Conservation (phyloP, 2,113 vertebrate species). For the Vireo altiloquus region DNA sequence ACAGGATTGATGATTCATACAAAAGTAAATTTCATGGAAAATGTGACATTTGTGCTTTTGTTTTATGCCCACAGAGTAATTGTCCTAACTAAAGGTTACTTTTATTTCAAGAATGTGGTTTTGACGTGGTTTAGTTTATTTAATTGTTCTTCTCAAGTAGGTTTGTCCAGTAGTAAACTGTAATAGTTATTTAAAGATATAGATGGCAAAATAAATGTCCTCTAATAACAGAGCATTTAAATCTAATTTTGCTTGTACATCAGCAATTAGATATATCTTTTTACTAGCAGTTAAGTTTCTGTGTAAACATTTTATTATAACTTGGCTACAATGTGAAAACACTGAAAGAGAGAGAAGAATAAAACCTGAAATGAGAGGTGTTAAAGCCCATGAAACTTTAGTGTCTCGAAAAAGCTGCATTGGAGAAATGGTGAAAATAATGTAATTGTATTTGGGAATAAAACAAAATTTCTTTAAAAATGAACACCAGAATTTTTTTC, state of each 20-base stretch:
- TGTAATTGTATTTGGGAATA: neutral
- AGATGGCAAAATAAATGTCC: neutral
- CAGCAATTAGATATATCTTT: neutral
- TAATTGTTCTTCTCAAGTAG: slow-evolving; percentile 21
- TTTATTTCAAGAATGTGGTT: slow-evolving; percentile 16
- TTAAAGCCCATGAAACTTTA: slow-evolving; percentile 29
- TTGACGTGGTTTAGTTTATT: slow-evolving; percentile 18
- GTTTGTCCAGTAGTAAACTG: neutral
- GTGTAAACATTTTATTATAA: slow-evolving; percentile 28
- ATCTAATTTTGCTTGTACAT: neutral
- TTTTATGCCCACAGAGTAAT: slow-evolving; percentile 47
- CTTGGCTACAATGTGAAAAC: slow-evolving; percentile 17
- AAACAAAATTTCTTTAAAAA: neutral
- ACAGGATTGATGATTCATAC: slow-evolving; percentile 61
- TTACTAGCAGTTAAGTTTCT: neutral
- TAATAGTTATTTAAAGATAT: slow-evolving; percentile 24
- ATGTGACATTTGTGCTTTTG: slow-evolving; percentile 54
- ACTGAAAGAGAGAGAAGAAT: neutral
- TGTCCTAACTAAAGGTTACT: slow-evolving; percentile 47
- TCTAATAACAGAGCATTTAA: neutral
- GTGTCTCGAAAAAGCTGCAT: slow-evolving; percentile 1
- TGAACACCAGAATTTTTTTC: slow-evolving; percentile 18
- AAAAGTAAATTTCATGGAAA: slow-evolving; percentile 59
- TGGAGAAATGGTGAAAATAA: slow-evolving; percentile 69
- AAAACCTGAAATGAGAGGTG: slow-evolving; percentile 29